Evolutionary conservation across 2,888 invertebrate species (phyloP).

Genomic region (Leptopilina syphax): DNA sequence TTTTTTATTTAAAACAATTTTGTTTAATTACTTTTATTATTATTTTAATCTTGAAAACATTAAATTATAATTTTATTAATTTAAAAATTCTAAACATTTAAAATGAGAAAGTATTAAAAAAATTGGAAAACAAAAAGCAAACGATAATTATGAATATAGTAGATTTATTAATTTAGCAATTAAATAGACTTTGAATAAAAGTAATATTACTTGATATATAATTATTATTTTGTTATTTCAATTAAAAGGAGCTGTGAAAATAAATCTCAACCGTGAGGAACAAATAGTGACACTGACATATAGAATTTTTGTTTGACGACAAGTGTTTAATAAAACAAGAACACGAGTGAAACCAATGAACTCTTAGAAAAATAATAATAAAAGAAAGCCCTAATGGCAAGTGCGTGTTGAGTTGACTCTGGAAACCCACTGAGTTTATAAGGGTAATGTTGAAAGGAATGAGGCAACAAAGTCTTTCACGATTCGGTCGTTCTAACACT

Average conservation of each 20-base stretch:
- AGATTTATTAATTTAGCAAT: no score
- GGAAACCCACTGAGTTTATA: constrained; percentile 55
- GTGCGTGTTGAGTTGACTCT: constrained; percentile 38
- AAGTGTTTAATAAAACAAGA: constrained; percentile 34
- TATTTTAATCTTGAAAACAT: no score
- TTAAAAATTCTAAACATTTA: no score
- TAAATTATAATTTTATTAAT: no score
- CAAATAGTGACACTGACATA: constrained; percentile 4
- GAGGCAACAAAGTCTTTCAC: constrained; percentile 67
- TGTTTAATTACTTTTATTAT: no score
- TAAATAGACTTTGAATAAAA: no score
- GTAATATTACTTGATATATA: no score
- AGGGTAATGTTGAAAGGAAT: constrained; percentile 59
- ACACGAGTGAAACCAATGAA: constrained; percentile 24
- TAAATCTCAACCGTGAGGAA: neutral
- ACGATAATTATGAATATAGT: no score
- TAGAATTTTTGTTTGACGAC: neutral
- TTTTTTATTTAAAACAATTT: no score
- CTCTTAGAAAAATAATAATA: constrained; percentile 8
- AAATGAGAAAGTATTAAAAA: no score
- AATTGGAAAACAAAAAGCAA: no score
- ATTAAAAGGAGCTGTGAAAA: neutral
- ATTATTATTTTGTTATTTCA: no score
- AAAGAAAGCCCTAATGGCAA: constrained; percentile 15
- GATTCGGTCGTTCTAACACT: constrained; percentile 66